Conservation (phyloP, 1,140 invertebrate species). For the Palaemon carinicauda region DNA sequence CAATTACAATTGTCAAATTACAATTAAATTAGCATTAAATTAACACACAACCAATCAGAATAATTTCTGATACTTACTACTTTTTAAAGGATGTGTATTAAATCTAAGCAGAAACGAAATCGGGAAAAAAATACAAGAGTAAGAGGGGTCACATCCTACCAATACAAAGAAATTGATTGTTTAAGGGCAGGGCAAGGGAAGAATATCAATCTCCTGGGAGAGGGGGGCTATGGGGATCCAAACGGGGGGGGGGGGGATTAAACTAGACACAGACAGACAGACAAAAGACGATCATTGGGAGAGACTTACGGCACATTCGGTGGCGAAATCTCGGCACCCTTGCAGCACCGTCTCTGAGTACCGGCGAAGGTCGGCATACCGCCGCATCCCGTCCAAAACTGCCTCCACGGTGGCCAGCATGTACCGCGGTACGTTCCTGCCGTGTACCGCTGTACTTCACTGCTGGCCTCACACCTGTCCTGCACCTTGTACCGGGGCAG, state of each 20-base stretch:
- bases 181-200: background rate
- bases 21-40: too few relatives aligned
- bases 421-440: background rate
- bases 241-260: background rate
- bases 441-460: background rate
- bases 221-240: background rate
- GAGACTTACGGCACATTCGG: conserved; percentile 49
- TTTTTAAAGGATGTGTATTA: too few relatives aligned
- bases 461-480: too few relatives aligned
- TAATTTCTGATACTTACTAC: too few relatives aligned
- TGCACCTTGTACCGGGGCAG: too few relatives aligned
- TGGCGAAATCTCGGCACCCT: conserved; percentile 44
- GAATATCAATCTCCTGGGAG: background rate
- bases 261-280: background rate
- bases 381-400: conserved; percentile 36
- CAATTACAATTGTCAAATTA: too few relatives aligned
- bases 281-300: background rate
- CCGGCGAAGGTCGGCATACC: conserved; percentile 37
- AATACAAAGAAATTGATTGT: background rate
- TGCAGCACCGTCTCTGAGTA: conserved; percentile 48
- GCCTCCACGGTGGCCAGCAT: conserved; percentile 27
- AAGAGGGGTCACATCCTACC: background rate
- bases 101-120: too few relatives aligned
- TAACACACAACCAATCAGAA: too few relatives aligned
- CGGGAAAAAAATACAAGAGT: too few relatives aligned